Percentiles rank a stretch among this genome's conserved stretches.
Conservation (phyloP, 30 jellyfish, hydroid and myxozoan genomes). For the Nemopilema nomurai region DNA sequence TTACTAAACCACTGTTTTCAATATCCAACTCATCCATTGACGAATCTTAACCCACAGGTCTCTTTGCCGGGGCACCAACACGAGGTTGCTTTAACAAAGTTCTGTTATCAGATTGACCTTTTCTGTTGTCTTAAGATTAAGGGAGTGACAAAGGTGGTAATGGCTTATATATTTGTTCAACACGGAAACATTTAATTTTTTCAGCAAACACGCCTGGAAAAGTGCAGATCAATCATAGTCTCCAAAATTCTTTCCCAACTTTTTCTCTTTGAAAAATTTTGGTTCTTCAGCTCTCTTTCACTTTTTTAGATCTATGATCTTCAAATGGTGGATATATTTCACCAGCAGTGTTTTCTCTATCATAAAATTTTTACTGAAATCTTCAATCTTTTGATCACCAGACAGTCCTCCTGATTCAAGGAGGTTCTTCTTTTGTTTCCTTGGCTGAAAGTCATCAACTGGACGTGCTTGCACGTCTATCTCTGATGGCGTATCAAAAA, state of each 20-base stretch:
- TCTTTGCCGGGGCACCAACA: slow-evolving; percentile 31
- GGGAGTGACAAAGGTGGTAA: slow-evolving; percentile 20
- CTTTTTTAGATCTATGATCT: slow-evolving; percentile 10
- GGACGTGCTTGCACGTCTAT: too few relatives aligned
- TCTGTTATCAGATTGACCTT: slow-evolving; percentile 2
- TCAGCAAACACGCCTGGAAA: slow-evolving; percentile 9
- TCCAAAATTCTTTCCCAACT: slow-evolving; percentile 19
- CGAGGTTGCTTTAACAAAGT: slow-evolving; percentile 13
- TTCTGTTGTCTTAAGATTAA: slow-evolving; percentile 11
- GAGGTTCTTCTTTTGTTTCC: too few relatives aligned
- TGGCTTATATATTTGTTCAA: slow-evolving; percentile 4
- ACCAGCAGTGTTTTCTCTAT: slow-evolving; percentile 13
- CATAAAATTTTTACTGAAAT: too few relatives aligned
- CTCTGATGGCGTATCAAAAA: too few relatives aligned
- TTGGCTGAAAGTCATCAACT: too few relatives aligned
- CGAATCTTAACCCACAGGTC: slow-evolving; percentile 29
- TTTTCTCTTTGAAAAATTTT: slow-evolving; percentile 9
- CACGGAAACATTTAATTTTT: background rate
- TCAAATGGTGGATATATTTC: background rate
- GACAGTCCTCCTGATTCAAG: too few relatives aligned
- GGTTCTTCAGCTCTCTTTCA: slow-evolving; percentile 45
- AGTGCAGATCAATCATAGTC: slow-evolving; percentile 47
- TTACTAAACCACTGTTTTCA: slow-evolving; percentile 23
- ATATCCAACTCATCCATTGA: slow-evolving; percentile 38
- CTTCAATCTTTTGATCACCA: too few relatives aligned